A percentile compares a stretch with the other conserved stretches of the same genome.
These are phyloP conservation scores for Varanus salvator DNA, from an alignment of 2,113 vertebrate species.

Conservation along the genomic window DNA sequence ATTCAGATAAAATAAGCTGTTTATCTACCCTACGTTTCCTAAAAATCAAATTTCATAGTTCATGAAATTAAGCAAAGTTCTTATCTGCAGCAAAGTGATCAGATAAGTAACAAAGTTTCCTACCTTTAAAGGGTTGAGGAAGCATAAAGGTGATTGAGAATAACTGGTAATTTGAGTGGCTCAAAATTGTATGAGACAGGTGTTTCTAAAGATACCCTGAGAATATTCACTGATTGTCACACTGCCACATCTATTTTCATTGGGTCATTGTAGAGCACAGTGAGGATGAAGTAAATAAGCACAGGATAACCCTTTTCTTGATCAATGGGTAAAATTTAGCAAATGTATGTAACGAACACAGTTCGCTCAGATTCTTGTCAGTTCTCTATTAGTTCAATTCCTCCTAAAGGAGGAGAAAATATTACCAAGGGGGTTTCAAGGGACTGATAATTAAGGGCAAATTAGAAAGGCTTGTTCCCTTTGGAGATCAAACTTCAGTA, in stretches of 20 bases:
- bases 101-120: not conserved
- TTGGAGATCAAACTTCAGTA: not conserved
- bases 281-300: constrained; percentile 9
- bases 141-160: constrained; percentile 8
- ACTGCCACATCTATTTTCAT: constrained; percentile 31
- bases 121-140: not conserved
- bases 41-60: not conserved
- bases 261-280: constrained; percentile 29
- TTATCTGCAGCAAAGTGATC: not conserved
- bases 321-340: constrained; percentile 3
- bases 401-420: not conserved
- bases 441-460: not conserved
- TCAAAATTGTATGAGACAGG: constrained; percentile 44
- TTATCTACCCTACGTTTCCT: not conserved
- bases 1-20: not conserved
- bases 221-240: constrained; percentile 57
- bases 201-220: constrained; percentile 57
- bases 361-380: not conserved
- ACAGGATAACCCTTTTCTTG: not conserved
- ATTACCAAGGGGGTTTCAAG: not conserved
- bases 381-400: not conserved
- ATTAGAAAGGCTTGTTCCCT: not conserved
- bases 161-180: constrained; percentile 30
- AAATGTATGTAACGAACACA: not conserved
- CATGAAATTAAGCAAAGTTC: constrained; percentile 6